Conservation (phyloP, 2,888 invertebrate genomes). For the Brenthis daphne region DNA sequence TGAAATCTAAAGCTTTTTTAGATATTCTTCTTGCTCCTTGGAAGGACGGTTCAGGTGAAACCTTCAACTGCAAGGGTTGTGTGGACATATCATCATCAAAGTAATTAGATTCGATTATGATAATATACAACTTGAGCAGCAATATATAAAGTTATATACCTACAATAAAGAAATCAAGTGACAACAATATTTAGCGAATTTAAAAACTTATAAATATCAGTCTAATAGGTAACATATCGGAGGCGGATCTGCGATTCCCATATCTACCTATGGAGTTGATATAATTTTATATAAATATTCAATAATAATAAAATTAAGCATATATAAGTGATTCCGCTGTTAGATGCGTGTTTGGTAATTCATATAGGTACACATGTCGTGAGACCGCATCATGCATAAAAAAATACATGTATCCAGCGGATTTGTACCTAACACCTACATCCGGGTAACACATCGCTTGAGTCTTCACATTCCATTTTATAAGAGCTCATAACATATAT, state of each 20-base stretch:
- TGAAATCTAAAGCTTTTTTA: too few species aligned
- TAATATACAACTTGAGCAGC: too few species aligned
- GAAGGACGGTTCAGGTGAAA: too few species aligned
- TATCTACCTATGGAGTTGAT: not conserved
- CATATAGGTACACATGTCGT: constrained; percentile 24
- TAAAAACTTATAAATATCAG: too few species aligned
- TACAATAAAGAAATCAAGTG: too few species aligned
- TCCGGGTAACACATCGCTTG: constrained; percentile 55
- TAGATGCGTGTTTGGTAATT: constrained; percentile 10
- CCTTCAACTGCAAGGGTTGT: too few species aligned
- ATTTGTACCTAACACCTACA: constrained; percentile 42
- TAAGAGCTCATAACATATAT: constrained; percentile 36
- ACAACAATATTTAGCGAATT: too few species aligned
- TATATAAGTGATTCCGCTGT: constrained; percentile 4
- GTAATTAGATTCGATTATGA: too few species aligned
- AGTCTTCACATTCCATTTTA: constrained; percentile 54
- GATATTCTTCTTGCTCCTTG: too few species aligned
- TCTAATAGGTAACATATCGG: not conserved
- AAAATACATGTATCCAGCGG: constrained; percentile 29
- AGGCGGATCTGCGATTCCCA: constrained; percentile 1
- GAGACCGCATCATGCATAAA: constrained; percentile 36
- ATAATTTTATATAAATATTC: not conserved
- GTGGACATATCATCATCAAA: too few species aligned
- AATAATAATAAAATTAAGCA: constrained; percentile 17
- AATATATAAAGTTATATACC: too few species aligned